phyloP scores from a whole-genome alignment of 2,888 invertebrate species.

The Hyposoter didymator region DNA sequence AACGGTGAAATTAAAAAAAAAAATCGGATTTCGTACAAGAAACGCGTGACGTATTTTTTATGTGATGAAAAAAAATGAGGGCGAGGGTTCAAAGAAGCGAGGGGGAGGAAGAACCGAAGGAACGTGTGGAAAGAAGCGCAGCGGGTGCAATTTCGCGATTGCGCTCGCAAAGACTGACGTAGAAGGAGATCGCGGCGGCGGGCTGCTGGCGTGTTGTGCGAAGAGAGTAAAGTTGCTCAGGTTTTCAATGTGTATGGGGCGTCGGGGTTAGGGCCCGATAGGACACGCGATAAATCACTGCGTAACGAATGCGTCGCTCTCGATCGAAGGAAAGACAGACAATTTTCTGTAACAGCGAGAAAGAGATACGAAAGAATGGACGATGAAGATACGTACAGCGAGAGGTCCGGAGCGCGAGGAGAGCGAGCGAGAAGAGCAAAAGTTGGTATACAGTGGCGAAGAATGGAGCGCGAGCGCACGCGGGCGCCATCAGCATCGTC shows the following conservation, averaged over 20 bases:
- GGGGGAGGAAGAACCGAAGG: background rate
- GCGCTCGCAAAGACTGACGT: slow-evolving; percentile 26
- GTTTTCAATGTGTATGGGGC: slow-evolving; percentile 32
- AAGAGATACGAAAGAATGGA: slow-evolving; percentile 7
- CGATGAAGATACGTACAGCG: background rate
- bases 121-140: background rate
- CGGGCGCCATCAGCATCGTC: slow-evolving; percentile 35
- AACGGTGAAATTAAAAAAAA: background rate
- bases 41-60: too few species aligned
- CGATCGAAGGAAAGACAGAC: slow-evolving; percentile 33
- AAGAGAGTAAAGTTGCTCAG: slow-evolving; percentile 4
- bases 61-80: background rate
- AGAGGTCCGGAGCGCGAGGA: background rate
- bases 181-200: background rate
- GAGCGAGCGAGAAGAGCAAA: background rate
- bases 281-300: slow-evolving; percentile 67
- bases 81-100: background rate
- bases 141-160: slow-evolving; percentile 59
- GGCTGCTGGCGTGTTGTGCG: background rate
- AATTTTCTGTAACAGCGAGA: slow-evolving; percentile 12
- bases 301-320: slow-evolving; percentile 68
- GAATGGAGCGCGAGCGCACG: slow-evolving; percentile 1
- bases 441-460: slow-evolving; percentile 7
- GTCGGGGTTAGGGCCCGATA: slow-evolving; percentile 61
- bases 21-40: too few species aligned